These are phyloP conservation scores for Perca fluviatilis DNA, from an alignment of 2,113 vertebrate genomes.

Conservation along the genomic window DNA sequence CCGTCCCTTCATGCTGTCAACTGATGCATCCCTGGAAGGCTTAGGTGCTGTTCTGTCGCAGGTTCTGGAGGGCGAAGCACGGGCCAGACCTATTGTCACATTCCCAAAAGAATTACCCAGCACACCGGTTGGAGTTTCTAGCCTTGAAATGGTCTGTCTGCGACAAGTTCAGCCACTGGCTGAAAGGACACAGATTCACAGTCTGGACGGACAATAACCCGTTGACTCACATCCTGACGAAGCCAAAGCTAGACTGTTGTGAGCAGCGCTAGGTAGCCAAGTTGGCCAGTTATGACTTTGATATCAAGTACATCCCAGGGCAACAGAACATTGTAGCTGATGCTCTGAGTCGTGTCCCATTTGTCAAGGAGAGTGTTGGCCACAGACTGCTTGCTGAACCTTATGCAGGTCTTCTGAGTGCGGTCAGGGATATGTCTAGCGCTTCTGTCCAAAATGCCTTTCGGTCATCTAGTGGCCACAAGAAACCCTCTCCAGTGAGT, in stretches of 20 bases:
- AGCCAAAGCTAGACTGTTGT: neutral
- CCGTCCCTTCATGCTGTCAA: conserved; percentile 25
- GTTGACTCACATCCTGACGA: neutral
- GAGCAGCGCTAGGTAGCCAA: conserved; percentile 21
- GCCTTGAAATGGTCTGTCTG: conserved; percentile 6
- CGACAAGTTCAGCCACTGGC: conserved; percentile 17
- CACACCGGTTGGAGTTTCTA: conserved; percentile 15
- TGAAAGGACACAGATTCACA: neutral
- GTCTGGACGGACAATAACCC: too few relatives aligned
- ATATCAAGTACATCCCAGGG: conserved; percentile 32
- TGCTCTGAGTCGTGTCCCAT: conserved; percentile 18
- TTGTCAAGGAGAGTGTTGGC: conserved; percentile 17
- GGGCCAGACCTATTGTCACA: conserved; percentile 36
- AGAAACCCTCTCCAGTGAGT: neutral
- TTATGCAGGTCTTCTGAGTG: neutral
- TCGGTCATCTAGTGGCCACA: neutral
- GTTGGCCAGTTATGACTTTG: conserved; percentile 18
- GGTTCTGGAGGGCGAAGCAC: conserved; percentile 13
- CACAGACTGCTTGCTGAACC: conserved; percentile 12
- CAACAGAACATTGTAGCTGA: conserved; percentile 19
- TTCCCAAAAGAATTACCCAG: conserved; percentile 34
- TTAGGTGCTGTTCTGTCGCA: conserved; percentile 41
- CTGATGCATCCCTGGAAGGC: conserved; percentile 42
- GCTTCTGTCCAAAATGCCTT: conserved; percentile 6
- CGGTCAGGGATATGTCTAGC: neutral